These are phyloP conservation scores for Paraplagusia blochii DNA, from an alignment of 2,113 vertebrate genomes.

Conservation along the genomic window DNA sequence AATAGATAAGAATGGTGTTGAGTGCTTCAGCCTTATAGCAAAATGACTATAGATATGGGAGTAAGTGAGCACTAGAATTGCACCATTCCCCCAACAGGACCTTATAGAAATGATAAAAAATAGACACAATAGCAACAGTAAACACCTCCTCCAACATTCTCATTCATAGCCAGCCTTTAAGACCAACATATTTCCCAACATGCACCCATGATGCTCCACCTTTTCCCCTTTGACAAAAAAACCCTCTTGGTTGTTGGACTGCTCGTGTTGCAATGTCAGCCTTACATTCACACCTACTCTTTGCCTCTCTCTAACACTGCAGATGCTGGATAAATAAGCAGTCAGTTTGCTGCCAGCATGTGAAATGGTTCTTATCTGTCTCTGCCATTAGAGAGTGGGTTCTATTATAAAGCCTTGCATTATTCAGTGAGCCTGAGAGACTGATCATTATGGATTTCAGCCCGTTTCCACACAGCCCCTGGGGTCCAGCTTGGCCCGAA, in stretches of 20 bases:
- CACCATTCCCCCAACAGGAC: too few relatives aligned
- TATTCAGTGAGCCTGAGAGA: constrained; percentile 71
- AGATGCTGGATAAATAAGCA: constrained; percentile 61
- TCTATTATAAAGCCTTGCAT: constrained; percentile 76
- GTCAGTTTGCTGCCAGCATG: constrained; percentile 46
- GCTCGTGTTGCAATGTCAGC: constrained; percentile 24
- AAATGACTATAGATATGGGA: too few relatives aligned
- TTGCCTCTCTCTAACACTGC: constrained; percentile 27
- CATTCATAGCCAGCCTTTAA: too few relatives aligned
- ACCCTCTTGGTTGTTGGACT: background rate
- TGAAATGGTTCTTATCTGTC: constrained; percentile 72
- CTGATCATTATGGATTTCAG: constrained; percentile 70
- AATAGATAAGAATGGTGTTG: too few relatives aligned
- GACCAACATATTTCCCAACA: too few relatives aligned
- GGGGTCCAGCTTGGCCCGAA: constrained; percentile 42
- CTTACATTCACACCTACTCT: constrained; percentile 1
- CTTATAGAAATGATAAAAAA: too few relatives aligned
- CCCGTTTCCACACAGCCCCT: constrained; percentile 47
- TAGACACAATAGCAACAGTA: too few relatives aligned
- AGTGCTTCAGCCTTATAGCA: too few relatives aligned
- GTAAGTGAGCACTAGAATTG: too few relatives aligned
- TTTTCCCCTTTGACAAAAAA: background rate
- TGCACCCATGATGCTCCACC: background rate
- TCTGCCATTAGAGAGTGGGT: constrained; percentile 70
- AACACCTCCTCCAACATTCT: too few relatives aligned